Conservation (phyloP, 2,797 vertebrate genomes). For the Pelodytes ibericus region DNA sequence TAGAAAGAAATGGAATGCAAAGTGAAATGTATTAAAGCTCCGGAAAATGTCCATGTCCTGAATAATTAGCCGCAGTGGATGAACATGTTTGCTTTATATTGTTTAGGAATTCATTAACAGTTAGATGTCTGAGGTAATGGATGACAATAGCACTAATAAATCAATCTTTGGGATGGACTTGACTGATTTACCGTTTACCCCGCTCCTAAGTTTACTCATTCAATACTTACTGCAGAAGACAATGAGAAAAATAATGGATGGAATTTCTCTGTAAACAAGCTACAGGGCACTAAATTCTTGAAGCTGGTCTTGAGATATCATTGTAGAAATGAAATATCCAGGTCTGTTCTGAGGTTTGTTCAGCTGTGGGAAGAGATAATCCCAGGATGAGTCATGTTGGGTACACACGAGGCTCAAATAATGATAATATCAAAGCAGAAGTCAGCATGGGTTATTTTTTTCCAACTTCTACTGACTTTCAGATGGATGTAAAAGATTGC, state of each 20-base stretch:
- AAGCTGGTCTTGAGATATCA: not conserved
- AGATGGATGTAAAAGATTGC: not conserved
- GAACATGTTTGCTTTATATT: not conserved
- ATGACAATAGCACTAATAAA: conserved; percentile 3
- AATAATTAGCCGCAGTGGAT: not conserved
- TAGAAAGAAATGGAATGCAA: too few species aligned
- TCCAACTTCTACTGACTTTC: too few species aligned
- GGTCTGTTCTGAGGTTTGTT: not conserved
- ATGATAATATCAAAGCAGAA: not conserved
- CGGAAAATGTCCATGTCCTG: not conserved
- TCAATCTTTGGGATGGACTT: not conserved
- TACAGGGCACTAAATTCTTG: not conserved
- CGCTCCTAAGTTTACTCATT: not conserved
- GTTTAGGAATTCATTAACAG: conserved; percentile 10
- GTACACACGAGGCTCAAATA: not conserved
- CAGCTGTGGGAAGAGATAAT: conserved; percentile 11
- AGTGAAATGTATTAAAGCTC: too few species aligned
- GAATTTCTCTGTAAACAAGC: not conserved
- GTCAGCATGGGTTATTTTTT: not conserved
- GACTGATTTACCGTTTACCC: conserved; percentile 6
- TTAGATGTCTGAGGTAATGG: not conserved
- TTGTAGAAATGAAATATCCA: conserved; percentile 7
- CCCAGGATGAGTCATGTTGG: not conserved
- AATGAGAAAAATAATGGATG: not conserved
- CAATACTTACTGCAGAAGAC: not conserved